These are phyloP conservation scores for Tetragonisca angustula DNA, from an alignment of 2,888 invertebrate genomes.

Conservation along the genomic window DNA sequence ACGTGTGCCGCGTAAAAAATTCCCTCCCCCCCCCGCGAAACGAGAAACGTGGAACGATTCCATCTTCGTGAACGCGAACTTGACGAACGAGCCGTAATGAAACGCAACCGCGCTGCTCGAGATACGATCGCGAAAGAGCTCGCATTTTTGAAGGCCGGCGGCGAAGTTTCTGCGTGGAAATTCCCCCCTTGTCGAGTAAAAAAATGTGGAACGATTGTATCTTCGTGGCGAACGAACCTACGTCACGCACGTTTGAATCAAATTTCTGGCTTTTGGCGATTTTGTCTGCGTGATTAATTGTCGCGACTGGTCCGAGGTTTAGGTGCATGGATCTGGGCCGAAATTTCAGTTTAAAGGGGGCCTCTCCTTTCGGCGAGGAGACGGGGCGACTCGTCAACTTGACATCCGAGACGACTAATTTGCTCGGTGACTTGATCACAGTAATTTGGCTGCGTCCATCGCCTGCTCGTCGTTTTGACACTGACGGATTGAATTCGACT, in stretches of 20 bases:
- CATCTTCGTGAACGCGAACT: no score
- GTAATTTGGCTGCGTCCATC: constrained; percentile 10
- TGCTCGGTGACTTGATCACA: not conserved
- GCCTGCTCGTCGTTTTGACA: constrained; percentile 9
- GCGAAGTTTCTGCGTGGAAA: not conserved
- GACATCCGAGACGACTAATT: constrained; percentile 24
- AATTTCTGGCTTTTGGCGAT: not conserved
- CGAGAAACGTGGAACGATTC: no score
- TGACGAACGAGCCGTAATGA: no score
- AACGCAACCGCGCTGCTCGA: no score
- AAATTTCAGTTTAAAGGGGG: not conserved
- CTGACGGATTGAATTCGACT: constrained; percentile 27
- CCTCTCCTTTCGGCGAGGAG: not conserved
- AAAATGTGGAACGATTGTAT: not conserved
- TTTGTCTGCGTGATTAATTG: not conserved
- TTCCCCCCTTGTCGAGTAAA: no score
- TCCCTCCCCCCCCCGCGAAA: no score
- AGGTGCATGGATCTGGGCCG: not conserved
- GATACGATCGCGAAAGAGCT: no score
- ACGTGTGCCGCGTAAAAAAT: no score
- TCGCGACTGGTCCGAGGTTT: not conserved
- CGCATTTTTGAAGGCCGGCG: not conserved
- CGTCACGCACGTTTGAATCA: not conserved
- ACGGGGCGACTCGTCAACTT: not conserved
- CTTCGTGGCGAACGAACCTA: not conserved